Conservation (phyloP, 37 sponge, comb jelly and placozoan genomes). For the Ianthella basta region DNA sequence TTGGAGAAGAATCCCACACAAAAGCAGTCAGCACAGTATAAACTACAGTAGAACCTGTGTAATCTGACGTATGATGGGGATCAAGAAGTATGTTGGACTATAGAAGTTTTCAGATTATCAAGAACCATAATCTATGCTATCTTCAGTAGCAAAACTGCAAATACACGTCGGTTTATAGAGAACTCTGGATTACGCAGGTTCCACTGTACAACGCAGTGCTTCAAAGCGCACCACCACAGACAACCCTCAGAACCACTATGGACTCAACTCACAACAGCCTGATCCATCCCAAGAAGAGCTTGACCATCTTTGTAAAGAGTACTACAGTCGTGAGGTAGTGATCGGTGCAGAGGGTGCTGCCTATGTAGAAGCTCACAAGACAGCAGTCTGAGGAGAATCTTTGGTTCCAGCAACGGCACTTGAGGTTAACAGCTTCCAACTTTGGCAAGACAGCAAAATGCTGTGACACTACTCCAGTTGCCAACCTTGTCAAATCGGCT, state of each 20-base stretch:
- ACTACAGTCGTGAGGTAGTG: background rate
- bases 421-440: constrained; percentile 21
- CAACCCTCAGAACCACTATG: constrained; percentile 19
- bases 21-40: constrained; percentile 22
- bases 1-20: background rate
- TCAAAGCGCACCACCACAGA: constrained; percentile 18
- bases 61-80: too few relatives aligned
- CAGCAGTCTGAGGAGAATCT: background rate
- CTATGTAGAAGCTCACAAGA: background rate
- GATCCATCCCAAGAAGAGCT: constrained; percentile 27
- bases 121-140: too few relatives aligned
- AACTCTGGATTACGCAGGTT: too few relatives aligned
- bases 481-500: constrained; percentile 17
- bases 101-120: too few relatives aligned
- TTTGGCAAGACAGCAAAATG: constrained; percentile 41
- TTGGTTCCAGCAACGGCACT: constrained; percentile 16
- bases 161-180: too few relatives aligned
- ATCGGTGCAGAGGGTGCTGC: background rate
- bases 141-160: too few relatives aligned
- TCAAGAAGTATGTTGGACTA: too few relatives aligned
- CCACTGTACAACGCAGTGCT: background rate
- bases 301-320: constrained; percentile 19
- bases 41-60: too few relatives aligned
- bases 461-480: constrained; percentile 37
- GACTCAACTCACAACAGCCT: constrained; percentile 28